A percentile compares a stretch with the other conserved stretches of the same genome.
phyloP scores from a whole-genome alignment of 1,140 invertebrate species.

The Drosophila insularis region DNA sequence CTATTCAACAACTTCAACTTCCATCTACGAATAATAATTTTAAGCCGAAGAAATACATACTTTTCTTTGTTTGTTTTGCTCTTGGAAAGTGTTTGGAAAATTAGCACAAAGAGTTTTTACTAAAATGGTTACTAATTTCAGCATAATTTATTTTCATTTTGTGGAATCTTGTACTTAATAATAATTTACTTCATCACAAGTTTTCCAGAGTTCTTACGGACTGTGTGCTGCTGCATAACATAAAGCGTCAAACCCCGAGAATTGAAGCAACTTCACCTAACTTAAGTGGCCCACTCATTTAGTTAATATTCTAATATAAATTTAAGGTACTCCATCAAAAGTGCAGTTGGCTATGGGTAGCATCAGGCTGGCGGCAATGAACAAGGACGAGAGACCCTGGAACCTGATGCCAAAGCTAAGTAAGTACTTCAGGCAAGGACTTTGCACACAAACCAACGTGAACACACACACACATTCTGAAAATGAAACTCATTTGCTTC shows the following conservation, averaged over 20 bases:
- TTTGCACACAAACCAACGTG: conserved; percentile 16
- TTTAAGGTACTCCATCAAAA: conserved; percentile 68
- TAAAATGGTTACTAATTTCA: neutral
- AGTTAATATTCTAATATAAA: conserved; percentile 73
- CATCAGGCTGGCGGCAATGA: conserved; percentile 18
- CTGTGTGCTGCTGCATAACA: conserved; percentile 8
- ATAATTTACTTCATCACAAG: neutral
- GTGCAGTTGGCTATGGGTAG: conserved; percentile 31
- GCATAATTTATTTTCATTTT: conserved; percentile 4
- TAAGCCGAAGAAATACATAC: too few relatives aligned
- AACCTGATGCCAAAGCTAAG: conserved; percentile 40
- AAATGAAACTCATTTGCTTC: conserved; percentile 68
- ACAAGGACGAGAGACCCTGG: conserved; percentile 34
- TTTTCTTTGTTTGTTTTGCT: too few relatives aligned
- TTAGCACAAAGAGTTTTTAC: too few relatives aligned
- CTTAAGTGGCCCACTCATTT: conserved; percentile 58
- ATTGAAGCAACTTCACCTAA: conserved; percentile 43
- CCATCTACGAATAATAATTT: too few relatives aligned
- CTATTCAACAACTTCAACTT: too few relatives aligned
- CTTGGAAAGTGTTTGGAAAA: too few relatives aligned
- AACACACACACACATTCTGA: conserved; percentile 42
- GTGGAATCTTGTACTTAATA: neutral
- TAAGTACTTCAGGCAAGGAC: conserved; percentile 49
- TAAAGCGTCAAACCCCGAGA: conserved; percentile 24
- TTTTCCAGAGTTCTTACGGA: neutral